These are phyloP conservation scores for Lethenteron reissneri DNA, from an alignment of 2,113 vertebrate genomes.

Conservation along the genomic window DNA sequence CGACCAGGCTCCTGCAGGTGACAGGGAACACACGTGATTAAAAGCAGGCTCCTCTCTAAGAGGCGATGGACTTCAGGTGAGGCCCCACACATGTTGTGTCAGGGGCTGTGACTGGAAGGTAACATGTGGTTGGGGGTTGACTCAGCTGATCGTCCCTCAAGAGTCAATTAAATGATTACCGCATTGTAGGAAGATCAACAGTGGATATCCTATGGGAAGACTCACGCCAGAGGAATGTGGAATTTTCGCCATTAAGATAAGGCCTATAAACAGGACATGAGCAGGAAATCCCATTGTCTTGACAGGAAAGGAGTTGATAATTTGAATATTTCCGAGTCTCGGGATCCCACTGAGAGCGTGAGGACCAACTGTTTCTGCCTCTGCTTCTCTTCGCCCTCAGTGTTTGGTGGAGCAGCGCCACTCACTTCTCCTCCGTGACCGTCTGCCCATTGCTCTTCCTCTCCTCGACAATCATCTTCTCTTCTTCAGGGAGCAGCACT, in stretches of 20 bases:
- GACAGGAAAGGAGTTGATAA: background rate
- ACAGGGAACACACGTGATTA: background rate
- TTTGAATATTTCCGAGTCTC: background rate
- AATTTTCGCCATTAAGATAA: slow-evolving; percentile 9
- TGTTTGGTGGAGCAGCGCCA: background rate
- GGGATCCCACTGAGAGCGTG: background rate
- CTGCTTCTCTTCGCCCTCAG: no score
- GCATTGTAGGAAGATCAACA: no score
- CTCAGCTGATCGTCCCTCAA: no score
- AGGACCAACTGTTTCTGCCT: background rate
- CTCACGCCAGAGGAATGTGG: background rate
- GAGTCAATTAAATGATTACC: no score
- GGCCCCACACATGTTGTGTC: no score
- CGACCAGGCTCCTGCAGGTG: slow-evolving; percentile 61
- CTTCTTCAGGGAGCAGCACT: slow-evolving; percentile 77
- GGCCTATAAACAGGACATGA: slow-evolving; percentile 8
- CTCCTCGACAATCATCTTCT: slow-evolving; percentile 88
- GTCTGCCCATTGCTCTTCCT: slow-evolving; percentile 81
- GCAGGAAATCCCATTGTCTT: background rate
- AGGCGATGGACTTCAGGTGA: no score
- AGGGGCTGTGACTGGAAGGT: no score
- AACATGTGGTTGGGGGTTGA: no score
- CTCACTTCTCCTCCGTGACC: slow-evolving; percentile 76
- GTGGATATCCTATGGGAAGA: no score
- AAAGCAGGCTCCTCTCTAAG: background rate